Conservation (phyloP, 2,797 vertebrate species). For the Pygocentrus nattereri region DNA sequence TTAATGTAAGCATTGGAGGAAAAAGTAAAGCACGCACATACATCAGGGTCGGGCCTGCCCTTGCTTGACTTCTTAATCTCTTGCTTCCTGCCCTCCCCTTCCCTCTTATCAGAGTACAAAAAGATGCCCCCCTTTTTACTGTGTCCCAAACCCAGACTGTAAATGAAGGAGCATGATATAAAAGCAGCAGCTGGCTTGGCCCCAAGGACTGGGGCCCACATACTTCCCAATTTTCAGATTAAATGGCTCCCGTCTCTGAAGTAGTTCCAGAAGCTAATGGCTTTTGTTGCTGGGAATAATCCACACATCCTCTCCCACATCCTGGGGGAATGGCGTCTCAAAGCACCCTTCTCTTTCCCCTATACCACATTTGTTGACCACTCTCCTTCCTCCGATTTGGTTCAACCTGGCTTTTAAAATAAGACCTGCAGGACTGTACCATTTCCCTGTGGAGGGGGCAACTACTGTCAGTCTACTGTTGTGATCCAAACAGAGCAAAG, state of each 20-base stretch:
- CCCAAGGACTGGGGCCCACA: conserved; percentile 79
- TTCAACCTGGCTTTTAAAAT: conserved; percentile 51
- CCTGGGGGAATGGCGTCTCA: conserved; percentile 79
- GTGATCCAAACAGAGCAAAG: conserved; percentile 65
- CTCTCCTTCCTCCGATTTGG: conserved; percentile 63
- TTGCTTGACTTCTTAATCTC: conserved; percentile 82
- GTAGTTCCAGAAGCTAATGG: conserved; percentile 85
- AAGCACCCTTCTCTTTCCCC: conserved; percentile 58
- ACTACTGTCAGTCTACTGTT: conserved; percentile 53
- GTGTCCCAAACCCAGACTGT: conserved; percentile 66
- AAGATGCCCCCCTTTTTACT: conserved; percentile 61
- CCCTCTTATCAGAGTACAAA: conserved; percentile 69
- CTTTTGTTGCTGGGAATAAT: conserved; percentile 88
- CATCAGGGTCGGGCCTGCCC: conserved; percentile 67
- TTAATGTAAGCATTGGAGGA: conserved; percentile 33
- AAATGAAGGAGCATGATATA: conserved; percentile 72
- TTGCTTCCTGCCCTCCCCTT: conserved; percentile 72
- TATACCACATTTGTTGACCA: conserved; percentile 48
- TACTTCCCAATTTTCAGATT: conserved; percentile 85
- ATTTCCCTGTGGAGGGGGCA: conserved; percentile 65
- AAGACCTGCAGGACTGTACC: conserved; percentile 65
- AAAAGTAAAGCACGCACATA: conserved; percentile 8
- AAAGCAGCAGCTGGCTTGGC: conserved; percentile 74
- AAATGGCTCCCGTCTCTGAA: conserved; percentile 84
- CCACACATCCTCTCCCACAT: conserved; percentile 88